Conservation (phyloP, 2,113 vertebrate species). For the Sinocyclocheilus anophthalmus region DNA sequence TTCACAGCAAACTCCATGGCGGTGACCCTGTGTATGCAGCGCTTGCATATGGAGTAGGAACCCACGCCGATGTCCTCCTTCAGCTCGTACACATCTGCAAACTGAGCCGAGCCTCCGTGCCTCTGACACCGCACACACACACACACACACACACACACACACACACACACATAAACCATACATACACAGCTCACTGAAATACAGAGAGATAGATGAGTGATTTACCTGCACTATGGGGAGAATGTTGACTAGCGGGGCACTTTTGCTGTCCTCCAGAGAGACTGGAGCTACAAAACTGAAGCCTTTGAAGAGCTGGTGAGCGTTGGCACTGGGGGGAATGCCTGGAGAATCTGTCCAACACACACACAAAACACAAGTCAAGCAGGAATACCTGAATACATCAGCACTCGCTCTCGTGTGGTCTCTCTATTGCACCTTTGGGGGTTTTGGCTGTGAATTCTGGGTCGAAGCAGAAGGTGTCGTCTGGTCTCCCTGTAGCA, state of each 20-base stretch:
- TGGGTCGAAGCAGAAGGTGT: constrained; percentile 98
- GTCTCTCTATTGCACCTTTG: constrained; percentile 80
- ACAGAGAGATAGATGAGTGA: background rate
- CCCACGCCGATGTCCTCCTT: constrained; percentile 97
- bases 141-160: background rate
- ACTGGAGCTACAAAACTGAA: constrained; percentile 96
- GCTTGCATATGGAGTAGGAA: constrained; percentile 96
- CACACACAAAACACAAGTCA: constrained; percentile 32
- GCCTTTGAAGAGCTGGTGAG: constrained; percentile 98
- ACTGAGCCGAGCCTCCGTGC: constrained; percentile 85
- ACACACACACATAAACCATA: background rate
- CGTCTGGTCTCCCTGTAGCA: constrained; percentile 93
- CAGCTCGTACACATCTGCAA: constrained; percentile 90
- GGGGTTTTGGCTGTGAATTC: constrained; percentile 99
- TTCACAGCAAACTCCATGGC: constrained; percentile 96
- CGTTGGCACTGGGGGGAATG: constrained; percentile 94
- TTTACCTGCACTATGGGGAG: constrained; percentile 92
- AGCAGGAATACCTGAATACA: background rate
- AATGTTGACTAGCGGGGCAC: constrained; percentile 85
- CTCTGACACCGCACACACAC: constrained; percentile 72
- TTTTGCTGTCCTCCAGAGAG: constrained; percentile 89
- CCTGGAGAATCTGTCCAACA: constrained; percentile 89
- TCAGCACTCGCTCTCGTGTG: background rate
- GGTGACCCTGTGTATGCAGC: constrained; percentile 87
- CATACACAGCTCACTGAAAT: background rate